These are phyloP conservation scores for Ornithoptera alexandrae DNA, from an alignment of 2,888 invertebrate genomes.

Conservation along the genomic window DNA sequence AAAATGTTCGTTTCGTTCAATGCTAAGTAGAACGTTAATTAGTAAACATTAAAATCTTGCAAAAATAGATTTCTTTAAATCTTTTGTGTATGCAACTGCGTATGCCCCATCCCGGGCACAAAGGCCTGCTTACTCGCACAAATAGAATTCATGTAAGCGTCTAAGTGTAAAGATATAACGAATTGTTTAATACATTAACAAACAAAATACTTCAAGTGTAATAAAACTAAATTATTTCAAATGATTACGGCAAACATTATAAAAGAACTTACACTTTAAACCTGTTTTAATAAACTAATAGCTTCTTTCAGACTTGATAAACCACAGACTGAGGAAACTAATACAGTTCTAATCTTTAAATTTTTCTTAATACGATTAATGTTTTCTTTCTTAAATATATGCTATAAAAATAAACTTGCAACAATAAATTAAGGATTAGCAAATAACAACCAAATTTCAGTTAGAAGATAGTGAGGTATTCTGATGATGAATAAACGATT, in stretches of 20 bases:
- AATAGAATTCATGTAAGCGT: constrained; percentile 26
- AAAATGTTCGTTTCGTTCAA: background rate
- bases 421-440: too few relatives aligned
- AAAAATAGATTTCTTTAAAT: constrained; percentile 34
- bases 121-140: constrained; percentile 27
- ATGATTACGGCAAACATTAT: background rate
- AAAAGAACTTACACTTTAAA: too few relatives aligned
- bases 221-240: background rate
- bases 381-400: too few relatives aligned
- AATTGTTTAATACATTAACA: background rate
- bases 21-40: background rate
- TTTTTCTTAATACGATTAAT: too few relatives aligned
- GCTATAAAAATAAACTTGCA: too few relatives aligned
- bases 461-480: too few relatives aligned
- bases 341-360: too few relatives aligned
- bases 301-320: too few relatives aligned
- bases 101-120: constrained; percentile 34
- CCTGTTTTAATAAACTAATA: too few relatives aligned
- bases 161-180: constrained; percentile 13
- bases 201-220: background rate
- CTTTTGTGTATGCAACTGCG: constrained; percentile 38
- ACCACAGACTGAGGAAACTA: too few relatives aligned
- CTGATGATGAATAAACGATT: too few relatives aligned
- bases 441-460: too few relatives aligned
- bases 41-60: constrained; percentile 2